These are phyloP conservation scores for Petrolisthes cinctipes DNA, from an alignment of 2,888 invertebrate species.

Conservation along the genomic window DNA sequence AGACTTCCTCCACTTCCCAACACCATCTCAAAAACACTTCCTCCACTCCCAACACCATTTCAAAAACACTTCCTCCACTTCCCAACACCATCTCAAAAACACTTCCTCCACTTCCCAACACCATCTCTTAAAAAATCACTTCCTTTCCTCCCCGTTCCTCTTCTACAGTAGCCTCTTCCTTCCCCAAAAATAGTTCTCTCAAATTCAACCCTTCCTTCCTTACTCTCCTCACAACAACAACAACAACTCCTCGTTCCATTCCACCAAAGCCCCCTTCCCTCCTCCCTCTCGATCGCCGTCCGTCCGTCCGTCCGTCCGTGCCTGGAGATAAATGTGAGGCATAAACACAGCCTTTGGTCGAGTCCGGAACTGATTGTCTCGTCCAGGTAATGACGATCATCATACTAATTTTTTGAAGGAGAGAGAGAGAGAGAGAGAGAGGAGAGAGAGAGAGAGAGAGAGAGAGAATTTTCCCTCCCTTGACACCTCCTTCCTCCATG, in stretches of 20 bases:
- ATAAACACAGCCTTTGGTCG: background rate
- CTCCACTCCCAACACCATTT: background rate
- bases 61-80: too few relatives aligned
- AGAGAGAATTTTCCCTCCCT: background rate
- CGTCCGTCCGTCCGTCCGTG: background rate
- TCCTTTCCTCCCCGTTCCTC: background rate
- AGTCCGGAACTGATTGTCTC: slow-evolving; percentile 20
- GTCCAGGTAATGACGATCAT: background rate
- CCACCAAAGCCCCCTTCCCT: background rate
- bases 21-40: background rate
- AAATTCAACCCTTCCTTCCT: background rate
- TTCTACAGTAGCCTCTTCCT: background rate
- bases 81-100: background rate
- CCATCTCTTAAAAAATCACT: background rate
- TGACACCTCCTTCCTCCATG: background rate
- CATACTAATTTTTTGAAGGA: slow-evolving; percentile 10
- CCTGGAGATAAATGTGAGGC: slow-evolving; percentile 11
- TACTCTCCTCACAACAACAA: background rate
- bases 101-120: background rate
- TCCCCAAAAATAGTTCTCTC: background rate
- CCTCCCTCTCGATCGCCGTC: background rate
- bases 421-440: too few relatives aligned
- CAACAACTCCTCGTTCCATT: background rate
- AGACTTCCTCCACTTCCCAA: background rate
- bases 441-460: too few relatives aligned